phyloP scores from a whole-genome alignment of 23 tunicate genomes.

The Phallusia fumigata region DNA sequence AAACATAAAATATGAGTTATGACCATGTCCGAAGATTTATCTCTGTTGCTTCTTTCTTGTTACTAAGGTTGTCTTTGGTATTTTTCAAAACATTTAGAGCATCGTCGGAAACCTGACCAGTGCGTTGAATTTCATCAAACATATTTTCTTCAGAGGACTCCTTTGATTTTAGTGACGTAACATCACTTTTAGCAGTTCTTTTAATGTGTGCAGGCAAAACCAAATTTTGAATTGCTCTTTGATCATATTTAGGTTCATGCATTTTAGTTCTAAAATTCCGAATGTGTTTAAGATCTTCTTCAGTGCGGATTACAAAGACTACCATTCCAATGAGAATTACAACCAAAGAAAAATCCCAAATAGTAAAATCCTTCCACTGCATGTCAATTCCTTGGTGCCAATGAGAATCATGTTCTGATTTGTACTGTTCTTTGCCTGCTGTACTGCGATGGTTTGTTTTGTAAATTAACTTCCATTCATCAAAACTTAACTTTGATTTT shows the following conservation, averaged over 20 bases:
- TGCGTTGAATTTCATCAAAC: not conserved
- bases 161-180: not conserved
- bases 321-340: not conserved
- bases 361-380: constrained; percentile 20
- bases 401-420: not conserved
- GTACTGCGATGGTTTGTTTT: not conserved
- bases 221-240: not conserved
- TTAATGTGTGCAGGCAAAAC: not conserved
- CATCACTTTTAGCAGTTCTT: not conserved
- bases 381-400: constrained; percentile 13
- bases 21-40: not conserved
- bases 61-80: not conserved
- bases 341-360: constrained; percentile 1
- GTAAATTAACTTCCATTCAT: constrained; percentile 9
- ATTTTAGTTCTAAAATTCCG: not conserved
- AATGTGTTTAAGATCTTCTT: not conserved
- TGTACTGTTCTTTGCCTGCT: constrained; percentile 1
- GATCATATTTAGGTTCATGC: constrained; percentile 1
- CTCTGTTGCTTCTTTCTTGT: not conserved
- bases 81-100: not conserved
- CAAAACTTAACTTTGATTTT: constrained; percentile 5
- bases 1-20: not conserved
- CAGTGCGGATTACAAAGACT: not conserved
- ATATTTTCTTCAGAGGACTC: not conserved
- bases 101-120: not conserved